Conservation (phyloP, 2,888 invertebrate genomes). For the Villa cingulata region DNA sequence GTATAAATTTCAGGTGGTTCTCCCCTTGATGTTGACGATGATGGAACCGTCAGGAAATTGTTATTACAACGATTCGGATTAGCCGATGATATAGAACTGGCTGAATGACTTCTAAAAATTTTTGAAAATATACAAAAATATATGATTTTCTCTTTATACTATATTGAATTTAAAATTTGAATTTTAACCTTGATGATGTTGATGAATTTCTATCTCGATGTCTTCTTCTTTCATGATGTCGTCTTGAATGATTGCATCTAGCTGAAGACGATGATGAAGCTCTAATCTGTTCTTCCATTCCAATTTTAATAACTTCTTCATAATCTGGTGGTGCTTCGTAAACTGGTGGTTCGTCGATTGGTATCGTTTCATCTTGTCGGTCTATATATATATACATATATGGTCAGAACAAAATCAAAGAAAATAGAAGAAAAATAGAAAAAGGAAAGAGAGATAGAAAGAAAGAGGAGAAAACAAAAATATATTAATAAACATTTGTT, state of each 20-base stretch:
- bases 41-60: not conserved
- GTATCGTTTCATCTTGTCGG: conserved; percentile 34
- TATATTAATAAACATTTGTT: too few species aligned
- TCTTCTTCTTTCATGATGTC: conserved; percentile 16
- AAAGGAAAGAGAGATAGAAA: too few species aligned
- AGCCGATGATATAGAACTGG: not conserved
- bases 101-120: not conserved
- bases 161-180: too few species aligned
- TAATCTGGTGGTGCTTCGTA: conserved; percentile 62
- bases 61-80: not conserved
- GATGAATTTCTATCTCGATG: not conserved
- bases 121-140: too few species aligned
- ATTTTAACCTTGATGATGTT: conserved; percentile 12
- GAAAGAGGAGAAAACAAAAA: too few species aligned
- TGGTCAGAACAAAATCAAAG: conserved; percentile 21
- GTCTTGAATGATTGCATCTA: not conserved
- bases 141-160: too few species aligned
- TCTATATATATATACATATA: conserved; percentile 24
- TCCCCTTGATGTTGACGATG: not conserved
- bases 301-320: conserved; percentile 49
- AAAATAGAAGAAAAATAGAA: not conserved
- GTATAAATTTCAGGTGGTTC: conserved; percentile 7
- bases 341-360: conserved; percentile 45
- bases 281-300: conserved; percentile 36
- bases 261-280: conserved; percentile 16